Evolutionary conservation across 2,888 invertebrate species (phyloP), one percentile per base, ranked within the genome.

Genomic region (Cordylochernes scorpioides): DNA sequence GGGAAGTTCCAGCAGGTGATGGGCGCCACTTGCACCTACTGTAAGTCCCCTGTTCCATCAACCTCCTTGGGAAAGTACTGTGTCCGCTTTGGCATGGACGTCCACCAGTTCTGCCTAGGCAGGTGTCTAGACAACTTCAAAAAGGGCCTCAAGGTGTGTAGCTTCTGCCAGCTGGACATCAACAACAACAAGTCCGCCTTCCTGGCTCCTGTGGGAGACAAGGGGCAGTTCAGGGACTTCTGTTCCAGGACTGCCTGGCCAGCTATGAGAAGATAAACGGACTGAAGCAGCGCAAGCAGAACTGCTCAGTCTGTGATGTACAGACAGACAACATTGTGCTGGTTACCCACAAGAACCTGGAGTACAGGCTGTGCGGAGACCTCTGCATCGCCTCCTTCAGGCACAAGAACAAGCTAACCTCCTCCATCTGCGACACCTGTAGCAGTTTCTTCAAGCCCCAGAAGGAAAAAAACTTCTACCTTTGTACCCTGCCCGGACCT

Each of bases 321-420:
- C 29, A 18, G 24, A 36, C 7, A 18, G 25, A 4, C 28, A 44
- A 34, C 58, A 62, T 34, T 86, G 86, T 49, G 69, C 74, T 0
- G 82, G 86, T 3, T 80, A 78, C 50, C n/a, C n/a, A n/a, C n/a
- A n/a, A n/a, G n/a, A n/a, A n/a, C n/a, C n/a, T n/a, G n/a, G n/a
- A n/a, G n/a, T n/a, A n/a, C n/a, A n/a, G n/a, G n/a, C n/a, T 86
- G 36, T 88, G 88, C 50, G 72, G 78, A 5, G 80, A 80, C 47
- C 73, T 77, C 0, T 88, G 88, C 50, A 73, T 84, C 49, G 75
- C 80, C 3, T 84, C 84, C 7, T 88, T 80, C 48, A 80, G 80
- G 52, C 84, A 80, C 54, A 78, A 80, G 17, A 80, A 84, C 49
- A 75, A 77, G 46, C 67, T 82, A 22, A 67, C 67, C 42, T 39